These are phyloP conservation scores for Oscheius sp. DNA, from an alignment of 1,140 invertebrate species.

Conservation along the genomic window DNA sequence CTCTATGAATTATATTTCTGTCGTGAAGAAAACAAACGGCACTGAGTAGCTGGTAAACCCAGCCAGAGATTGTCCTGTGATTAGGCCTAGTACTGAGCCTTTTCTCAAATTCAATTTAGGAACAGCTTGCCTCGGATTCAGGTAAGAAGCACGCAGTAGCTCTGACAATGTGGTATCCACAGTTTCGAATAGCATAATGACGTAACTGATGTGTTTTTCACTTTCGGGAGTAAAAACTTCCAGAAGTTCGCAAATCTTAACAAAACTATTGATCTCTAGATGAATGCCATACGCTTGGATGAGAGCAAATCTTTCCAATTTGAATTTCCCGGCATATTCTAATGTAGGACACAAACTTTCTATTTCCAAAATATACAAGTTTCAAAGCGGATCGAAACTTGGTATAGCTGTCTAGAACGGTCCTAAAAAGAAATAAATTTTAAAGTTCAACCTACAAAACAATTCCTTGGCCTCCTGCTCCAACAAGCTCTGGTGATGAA, in stretches of 20 bases:
- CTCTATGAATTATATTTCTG: background rate
- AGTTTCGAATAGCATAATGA: background rate
- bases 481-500: background rate
- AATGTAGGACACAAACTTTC: background rate
- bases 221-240: background rate
- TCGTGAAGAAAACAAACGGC: background rate
- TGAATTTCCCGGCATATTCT: constrained; percentile 2
- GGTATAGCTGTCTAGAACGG: background rate
- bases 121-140: background rate
- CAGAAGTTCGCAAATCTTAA: background rate
- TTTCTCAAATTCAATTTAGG: background rate
- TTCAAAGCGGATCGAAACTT: background rate
- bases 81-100: background rate
- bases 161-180: background rate
- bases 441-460: background rate
- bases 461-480: background rate
- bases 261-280: background rate
- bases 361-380: background rate
- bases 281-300: background rate
- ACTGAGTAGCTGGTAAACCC: background rate
- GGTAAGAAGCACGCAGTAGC: background rate
- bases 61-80: background rate
- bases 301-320: background rate
- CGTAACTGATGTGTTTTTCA: background rate
- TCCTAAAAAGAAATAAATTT: background rate